Base-by-base conservation (phyloP, 2,888 invertebrate genomes). In the Folsomia candida region DNA sequence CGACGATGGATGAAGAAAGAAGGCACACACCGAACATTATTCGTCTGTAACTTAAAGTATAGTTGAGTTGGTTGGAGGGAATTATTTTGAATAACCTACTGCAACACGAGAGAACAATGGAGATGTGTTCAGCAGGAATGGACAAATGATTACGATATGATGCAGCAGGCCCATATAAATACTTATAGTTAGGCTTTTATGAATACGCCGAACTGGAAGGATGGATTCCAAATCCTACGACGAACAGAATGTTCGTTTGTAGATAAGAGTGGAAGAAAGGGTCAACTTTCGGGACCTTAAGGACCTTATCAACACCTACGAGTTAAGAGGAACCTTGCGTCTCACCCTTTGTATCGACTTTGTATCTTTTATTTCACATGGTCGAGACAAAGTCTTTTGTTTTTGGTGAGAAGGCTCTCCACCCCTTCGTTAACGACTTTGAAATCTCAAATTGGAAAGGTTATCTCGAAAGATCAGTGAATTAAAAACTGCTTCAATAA, bases 241-340 rank as follows among this genome's bases (percentile, higher is more conserved):
- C n/a, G n/a, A n/a, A n/a, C n/a, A n/a, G n/a, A n/a, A n/a, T n/a
- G n/a, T n/a, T n/a, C n/a, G n/a, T n/a, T n/a, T n/a, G n/a, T n/a
- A n/a, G n/a, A n/a, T n/a, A n/a, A n/a, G n/a, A n/a, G n/a, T n/a
- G n/a, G n/a, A n/a, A n/a, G 22, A 54, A 24, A 54, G 54, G 54
- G 54, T 54, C 54, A 54, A 54, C 54, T 3, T n/a, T n/a, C n/a
- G 18, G 6, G 54, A 54, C 60, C 71, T 63, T 63, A 59, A 67
- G 70, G 70, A 65, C 70, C 73, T 73, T 64, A 73, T 73, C 73
- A 73, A 72, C 72, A 72, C n/a, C n/a, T n/a, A n/a, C n/a, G n/a
- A n/a, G n/a, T n/a, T n/a, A n/a, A n/a, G n/a, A n/a, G n/a, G n/a
- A n/a, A n/a, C 70, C 70, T 70, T 62, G 22, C 54, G 22, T 24